Evolutionary conservation across 2,888 invertebrate genomes (phyloP).

Genomic region (Hypercompe scribonia): DNA sequence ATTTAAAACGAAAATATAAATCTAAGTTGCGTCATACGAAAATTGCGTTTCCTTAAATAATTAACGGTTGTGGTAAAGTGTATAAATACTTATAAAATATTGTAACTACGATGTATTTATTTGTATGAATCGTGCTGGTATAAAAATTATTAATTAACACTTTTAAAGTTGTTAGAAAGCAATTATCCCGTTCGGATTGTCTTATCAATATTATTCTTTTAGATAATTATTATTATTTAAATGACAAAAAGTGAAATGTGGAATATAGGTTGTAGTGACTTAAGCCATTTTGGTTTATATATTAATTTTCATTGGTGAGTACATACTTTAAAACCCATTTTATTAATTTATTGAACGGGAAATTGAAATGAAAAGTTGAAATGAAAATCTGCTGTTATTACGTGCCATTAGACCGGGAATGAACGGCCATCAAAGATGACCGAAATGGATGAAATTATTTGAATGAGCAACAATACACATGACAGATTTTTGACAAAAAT

Average conservation of each 20-base stretch:
- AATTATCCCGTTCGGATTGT: neutral
- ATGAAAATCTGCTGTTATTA: neutral
- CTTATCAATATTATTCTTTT: conserved; percentile 2
- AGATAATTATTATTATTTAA: neutral
- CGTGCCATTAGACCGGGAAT: conserved; percentile 7
- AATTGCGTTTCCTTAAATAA: neutral
- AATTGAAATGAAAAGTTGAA: neutral
- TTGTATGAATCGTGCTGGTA: neutral
- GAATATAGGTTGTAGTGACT: conserved; percentile 6
- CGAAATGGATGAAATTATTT: conserved; percentile 12
- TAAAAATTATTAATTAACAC: neutral
- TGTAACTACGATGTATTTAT: neutral
- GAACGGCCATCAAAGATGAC: conserved; percentile 5
- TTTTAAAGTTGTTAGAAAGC: neutral
- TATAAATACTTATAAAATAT: neutral
- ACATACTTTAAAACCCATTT: neutral
- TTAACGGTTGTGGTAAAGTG: conserved; percentile 1
- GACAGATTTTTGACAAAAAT: neutral
- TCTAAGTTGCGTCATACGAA: neutral
- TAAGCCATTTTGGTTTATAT: conserved; percentile 9
- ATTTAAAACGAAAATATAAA: neutral
- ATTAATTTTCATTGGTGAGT: conserved; percentile 15
- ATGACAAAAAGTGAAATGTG: conserved; percentile 13
- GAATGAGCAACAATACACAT: neutral
- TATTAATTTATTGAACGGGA: neutral